Base-by-base conservation (phyloP, 2,888 invertebrate genomes). In the Eledona agricola region DNA sequence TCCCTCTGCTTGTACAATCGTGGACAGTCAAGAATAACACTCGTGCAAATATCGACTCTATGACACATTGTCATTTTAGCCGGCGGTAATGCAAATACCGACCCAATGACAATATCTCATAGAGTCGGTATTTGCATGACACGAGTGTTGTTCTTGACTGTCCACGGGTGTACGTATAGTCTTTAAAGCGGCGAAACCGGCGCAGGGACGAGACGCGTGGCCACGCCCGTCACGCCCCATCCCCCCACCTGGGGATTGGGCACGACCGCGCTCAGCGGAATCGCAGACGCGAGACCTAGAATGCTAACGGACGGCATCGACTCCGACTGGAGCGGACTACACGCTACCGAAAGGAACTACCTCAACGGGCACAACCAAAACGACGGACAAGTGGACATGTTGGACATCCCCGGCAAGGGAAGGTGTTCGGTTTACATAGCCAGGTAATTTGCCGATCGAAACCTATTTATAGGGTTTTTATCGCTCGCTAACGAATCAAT, bases 381-480 rank as follows among this genome's bases (percentile, higher is more conserved):
- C n/a, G 90, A 90, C 60, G 86, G 85, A 10, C 88, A 88, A 74
- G 91, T 92, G 28, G 93, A 93, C 71, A 93, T 92, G 92, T 78
- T 95, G 75, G 95, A 96, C 71, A 92, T 96, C 71, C 95, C 95
- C 11, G 94, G 94, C 40, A 93, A 94, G 76, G 95, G 95, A 49
- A 84, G 92, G 63, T 95, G 94, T 78, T 93, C 93, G 71, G 93
- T 95, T 57, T 95, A 93, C 74, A 92, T 94, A 55, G 94, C 94
- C 38, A 87, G 91, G 76, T 76, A 57, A 61, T 59, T 45, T 12
- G 23, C 11, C 7, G 26, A 26, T 26, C 12, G 12, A 11, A 11
- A 3, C 3, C 26, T 32, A 32, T 17, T 32, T 32, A 17, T 32
- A 32, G n/a, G n/a, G n/a, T n/a, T n/a, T n/a, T n/a, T n/a, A n/a